These are phyloP conservation scores for Monoplex corrugatus DNA, from an alignment of 2,888 invertebrate genomes.

Conservation along the genomic window DNA sequence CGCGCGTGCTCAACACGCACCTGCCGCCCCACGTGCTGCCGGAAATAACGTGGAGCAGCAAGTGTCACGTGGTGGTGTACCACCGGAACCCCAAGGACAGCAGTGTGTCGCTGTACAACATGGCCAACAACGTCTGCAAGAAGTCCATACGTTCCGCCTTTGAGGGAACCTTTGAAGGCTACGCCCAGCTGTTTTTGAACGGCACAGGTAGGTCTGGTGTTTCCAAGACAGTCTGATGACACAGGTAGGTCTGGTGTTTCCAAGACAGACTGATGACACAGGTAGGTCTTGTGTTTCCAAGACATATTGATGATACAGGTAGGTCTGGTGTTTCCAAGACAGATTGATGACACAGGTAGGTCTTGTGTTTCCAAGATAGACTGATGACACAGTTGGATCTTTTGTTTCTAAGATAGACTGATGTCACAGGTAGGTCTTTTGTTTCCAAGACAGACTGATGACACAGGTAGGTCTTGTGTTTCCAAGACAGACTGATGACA, in stretches of 20 bases:
- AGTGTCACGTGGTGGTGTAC: conserved; percentile 37
- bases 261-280: no score
- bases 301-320: no score
- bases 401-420: no score
- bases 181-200: conserved; percentile 31
- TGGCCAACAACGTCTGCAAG: conserved; percentile 20
- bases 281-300: no score
- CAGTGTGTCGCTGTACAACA: conserved; percentile 40
- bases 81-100: conserved; percentile 49
- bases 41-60: conserved; percentile 40
- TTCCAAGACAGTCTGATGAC: not conserved
- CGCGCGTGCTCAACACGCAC: conserved; percentile 61
- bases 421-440: not conserved
- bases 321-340: no score
- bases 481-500: no score
- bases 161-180: conserved; percentile 36
- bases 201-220: not conserved
- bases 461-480: no score
- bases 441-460: no score
- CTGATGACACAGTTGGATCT: no score
- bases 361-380: not conserved
- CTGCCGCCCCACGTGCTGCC: conserved; percentile 57
- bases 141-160: conserved; percentile 9
- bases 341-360: not conserved
- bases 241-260: not conserved